phyloP scores from a whole-genome alignment of 2,888 invertebrate species.

The Epirrhoe tristata region DNA sequence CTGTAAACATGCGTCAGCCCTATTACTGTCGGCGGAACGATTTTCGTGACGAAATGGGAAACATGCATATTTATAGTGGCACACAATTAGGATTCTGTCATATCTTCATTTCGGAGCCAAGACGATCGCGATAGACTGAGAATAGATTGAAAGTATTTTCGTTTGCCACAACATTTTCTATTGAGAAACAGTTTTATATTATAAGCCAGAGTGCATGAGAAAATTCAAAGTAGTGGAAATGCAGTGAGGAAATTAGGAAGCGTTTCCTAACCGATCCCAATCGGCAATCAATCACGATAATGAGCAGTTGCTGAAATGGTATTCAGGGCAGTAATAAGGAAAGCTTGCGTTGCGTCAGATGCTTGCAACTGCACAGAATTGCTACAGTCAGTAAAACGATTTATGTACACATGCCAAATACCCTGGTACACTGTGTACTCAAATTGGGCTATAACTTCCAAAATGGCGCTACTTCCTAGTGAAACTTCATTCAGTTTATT shows the following conservation, averaged over 20 bases:
- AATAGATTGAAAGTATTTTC: conserved; percentile 29
- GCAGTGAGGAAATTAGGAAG: conserved; percentile 34
- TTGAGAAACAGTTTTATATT: conserved; percentile 11
- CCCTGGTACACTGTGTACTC: conserved; percentile 8
- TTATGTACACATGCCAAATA: conserved; percentile 34
- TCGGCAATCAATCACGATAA: conserved; percentile 29
- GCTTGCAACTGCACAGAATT: conserved; percentile 17
- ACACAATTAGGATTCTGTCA: conserved; percentile 41
- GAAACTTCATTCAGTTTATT: conserved; percentile 33
- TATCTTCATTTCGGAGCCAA: conserved; percentile 36
- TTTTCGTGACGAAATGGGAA: conserved; percentile 37
- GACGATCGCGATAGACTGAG: conserved; percentile 25
- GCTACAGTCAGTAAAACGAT: conserved; percentile 36
- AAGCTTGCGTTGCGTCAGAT: conserved; percentile 38
- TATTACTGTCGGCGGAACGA: conserved; percentile 13
- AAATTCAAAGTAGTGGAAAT: conserved; percentile 10
- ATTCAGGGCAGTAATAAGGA: conserved; percentile 43
- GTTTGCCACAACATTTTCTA: conserved; percentile 12
- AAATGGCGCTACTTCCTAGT: conserved; percentile 3
- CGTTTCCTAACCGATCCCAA: conserved; percentile 20
- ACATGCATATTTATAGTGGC: conserved; percentile 42
- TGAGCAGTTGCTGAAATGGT: conserved; percentile 25
- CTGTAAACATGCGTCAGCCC: conserved; percentile 38
- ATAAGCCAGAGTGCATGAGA: conserved; percentile 22
- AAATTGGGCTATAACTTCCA: background rate